Conservation (phyloP, 2,113 vertebrate species). For the Paramormyrops kingsleyae region DNA sequence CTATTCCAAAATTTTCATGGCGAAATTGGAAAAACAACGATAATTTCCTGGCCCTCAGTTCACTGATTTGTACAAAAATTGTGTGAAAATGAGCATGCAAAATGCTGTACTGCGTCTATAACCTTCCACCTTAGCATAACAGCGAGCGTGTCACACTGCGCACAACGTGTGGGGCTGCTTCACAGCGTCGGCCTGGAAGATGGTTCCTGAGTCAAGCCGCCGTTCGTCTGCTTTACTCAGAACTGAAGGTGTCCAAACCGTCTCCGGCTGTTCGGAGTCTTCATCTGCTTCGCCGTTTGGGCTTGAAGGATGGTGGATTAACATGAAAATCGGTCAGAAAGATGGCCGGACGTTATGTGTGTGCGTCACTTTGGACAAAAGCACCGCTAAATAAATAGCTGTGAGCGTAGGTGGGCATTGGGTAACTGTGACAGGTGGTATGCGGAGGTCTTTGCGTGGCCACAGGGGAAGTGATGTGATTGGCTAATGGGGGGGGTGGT, state of each 20-base stretch:
- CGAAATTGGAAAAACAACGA: not conserved
- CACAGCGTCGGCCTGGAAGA: not conserved
- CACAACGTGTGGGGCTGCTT: not conserved
- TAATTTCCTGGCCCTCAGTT: not conserved
- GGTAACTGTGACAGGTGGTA: not conserved
- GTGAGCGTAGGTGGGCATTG: not conserved
- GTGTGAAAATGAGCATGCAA: not conserved
- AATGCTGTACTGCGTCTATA: not conserved
- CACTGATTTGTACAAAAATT: not conserved
- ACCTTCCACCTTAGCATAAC: not conserved
- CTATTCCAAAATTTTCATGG: not conserved
- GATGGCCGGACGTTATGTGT: not conserved
- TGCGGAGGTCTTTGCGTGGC: not conserved
- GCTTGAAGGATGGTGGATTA: not conserved
- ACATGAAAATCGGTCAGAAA: not conserved
- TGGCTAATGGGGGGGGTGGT: not conserved
- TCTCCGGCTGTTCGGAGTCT: not conserved
- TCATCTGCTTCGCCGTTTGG: not conserved
- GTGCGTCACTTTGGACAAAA: not conserved
- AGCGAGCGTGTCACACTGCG: not conserved
- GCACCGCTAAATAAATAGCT: not conserved
- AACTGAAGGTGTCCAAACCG: not conserved
- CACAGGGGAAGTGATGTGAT: not conserved
- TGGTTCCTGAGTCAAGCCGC: not conserved
- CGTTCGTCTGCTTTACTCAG: not conserved